Percentiles rank a stretch among this genome's conserved stretches.
These are phyloP conservation scores for Ageneiosus marmoratus DNA, from an alignment of 2,113 vertebrate species.

Conservation along the genomic window DNA sequence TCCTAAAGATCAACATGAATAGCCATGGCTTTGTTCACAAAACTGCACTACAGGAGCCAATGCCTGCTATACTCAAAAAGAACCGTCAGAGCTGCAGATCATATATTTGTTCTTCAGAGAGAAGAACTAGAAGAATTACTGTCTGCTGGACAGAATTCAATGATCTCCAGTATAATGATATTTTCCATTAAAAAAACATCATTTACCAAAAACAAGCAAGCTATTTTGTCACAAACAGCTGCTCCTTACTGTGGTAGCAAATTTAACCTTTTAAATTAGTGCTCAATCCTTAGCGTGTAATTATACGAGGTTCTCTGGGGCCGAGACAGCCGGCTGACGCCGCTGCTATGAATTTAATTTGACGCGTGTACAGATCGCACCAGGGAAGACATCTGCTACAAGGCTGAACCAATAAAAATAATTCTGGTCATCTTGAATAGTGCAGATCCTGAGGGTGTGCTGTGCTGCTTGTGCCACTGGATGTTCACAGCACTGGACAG, in stretches of 20 bases:
- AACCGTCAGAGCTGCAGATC: not conserved
- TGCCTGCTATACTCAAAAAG: not conserved
- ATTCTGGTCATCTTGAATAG: slow-evolving; percentile 68
- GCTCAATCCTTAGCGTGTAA: slow-evolving; percentile 35
- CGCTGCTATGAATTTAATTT: slow-evolving; percentile 64
- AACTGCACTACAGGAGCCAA: slow-evolving; percentile 42
- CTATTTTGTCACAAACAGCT: slow-evolving; percentile 63
- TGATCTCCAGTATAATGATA: slow-evolving; percentile 56
- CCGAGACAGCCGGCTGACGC: slow-evolving; percentile 56
- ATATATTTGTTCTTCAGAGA: not conserved
- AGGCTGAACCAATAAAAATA: slow-evolving; percentile 67
- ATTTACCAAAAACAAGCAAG: slow-evolving; percentile 59
- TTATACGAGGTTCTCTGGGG: slow-evolving; percentile 57
- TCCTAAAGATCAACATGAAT: slow-evolving; percentile 72
- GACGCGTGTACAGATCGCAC: slow-evolving; percentile 68
- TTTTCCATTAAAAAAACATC: slow-evolving; percentile 66
- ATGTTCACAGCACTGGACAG: not conserved
- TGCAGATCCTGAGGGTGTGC: slow-evolving; percentile 58
- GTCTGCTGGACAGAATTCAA: slow-evolving; percentile 7
- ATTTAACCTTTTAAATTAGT: too few relatives aligned
- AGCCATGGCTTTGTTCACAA: slow-evolving; percentile 38
- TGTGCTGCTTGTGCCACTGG: slow-evolving; percentile 41
- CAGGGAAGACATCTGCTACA: slow-evolving; percentile 76
- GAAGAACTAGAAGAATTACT: not conserved
- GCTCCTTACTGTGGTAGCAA: slow-evolving; percentile 53